Base-by-base conservation (phyloP, 2,113 vertebrate genomes). In the Mirounga angustirostris region DNA sequence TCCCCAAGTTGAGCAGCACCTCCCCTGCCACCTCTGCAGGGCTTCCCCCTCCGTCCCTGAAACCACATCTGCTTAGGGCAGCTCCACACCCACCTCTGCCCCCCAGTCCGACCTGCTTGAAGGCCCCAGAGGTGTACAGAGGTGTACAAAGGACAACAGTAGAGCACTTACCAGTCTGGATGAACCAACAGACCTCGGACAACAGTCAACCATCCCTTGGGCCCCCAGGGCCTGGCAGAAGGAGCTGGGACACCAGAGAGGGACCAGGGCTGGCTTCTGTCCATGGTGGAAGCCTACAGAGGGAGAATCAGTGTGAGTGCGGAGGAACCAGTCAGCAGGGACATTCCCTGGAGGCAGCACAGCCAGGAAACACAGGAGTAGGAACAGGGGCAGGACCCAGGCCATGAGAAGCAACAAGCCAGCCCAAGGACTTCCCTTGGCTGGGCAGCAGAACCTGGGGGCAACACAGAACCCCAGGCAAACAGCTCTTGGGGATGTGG, bases 181-280 rank as follows among this genome's bases (percentile, higher is more conserved):
- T 86, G 87, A 63, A 15, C 18, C 16, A 6, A 71, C 15, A 81
- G 74, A 61, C 18, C 61, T 79, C 28, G 63, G 50, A 36, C 54
- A 87, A 61, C 22, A 26, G 19, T 96, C 65, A 85, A 71, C 22
- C 71, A 81, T 92, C 22, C 13, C 50, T 30, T 80, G 11, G 2
- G n/a, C 36, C 83, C 85, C 89, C 56, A 14, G 83, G 67, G 33
- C 76, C 43, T 30, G 46, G 85, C 67, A 82, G 67, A 73, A n/a
- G 54, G 36, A 73, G 63, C 74, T 10, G 30, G 58, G 71, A 84
- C 16, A 28, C 96, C 92, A 83, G 59, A 91, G 91, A 56, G 59
- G 83, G 65, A 95, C 91, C 14, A 78, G 95, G 73, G 61, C 89
- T 89, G 96, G 97, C 84, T 92, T 97, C 91, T 91, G 96, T 97